Evolutionary conservation across 2,888 invertebrate species (phyloP).

Genomic region (Lypha dubia): DNA sequence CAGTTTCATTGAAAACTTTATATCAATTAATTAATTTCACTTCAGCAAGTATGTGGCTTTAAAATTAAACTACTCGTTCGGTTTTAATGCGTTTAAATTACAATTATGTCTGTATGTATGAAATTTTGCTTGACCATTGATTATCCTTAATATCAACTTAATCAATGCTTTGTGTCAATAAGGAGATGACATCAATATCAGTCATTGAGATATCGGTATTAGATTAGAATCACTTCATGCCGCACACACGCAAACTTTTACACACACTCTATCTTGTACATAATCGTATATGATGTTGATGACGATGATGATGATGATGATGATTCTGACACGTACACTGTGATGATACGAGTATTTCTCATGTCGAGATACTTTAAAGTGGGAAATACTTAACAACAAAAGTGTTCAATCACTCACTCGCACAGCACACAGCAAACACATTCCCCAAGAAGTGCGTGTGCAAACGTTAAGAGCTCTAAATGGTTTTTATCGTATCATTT

Average conservation of each 20-base stretch:
- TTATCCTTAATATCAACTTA: constrained; percentile 27
- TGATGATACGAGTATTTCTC: constrained; percentile 16
- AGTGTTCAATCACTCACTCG: constrained; percentile 10
- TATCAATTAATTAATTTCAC: neutral
- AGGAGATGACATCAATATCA: constrained; percentile 23
- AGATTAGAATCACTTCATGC: constrained; percentile 23
- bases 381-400: constrained; percentile 38
- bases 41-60: too few species aligned
- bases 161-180: constrained; percentile 29
- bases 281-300: neutral
- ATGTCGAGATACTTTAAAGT: constrained; percentile 32
- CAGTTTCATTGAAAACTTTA: neutral
- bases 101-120: neutral
- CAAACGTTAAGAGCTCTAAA: constrained; percentile 3
- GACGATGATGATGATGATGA: constrained; percentile 1
- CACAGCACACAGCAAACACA: too few species aligned
- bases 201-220: constrained; percentile 40
- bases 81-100: neutral
- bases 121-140: constrained; percentile 7
- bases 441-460: constrained; percentile 17
- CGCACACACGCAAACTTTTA: constrained; percentile 1
- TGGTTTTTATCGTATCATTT: neutral
- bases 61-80: neutral
- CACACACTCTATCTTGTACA: neutral
- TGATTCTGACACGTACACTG: constrained; percentile 17